Evolutionary conservation across 2,113 vertebrate genomes (phyloP).

Genomic region (Larimichthys crocea): DNA sequence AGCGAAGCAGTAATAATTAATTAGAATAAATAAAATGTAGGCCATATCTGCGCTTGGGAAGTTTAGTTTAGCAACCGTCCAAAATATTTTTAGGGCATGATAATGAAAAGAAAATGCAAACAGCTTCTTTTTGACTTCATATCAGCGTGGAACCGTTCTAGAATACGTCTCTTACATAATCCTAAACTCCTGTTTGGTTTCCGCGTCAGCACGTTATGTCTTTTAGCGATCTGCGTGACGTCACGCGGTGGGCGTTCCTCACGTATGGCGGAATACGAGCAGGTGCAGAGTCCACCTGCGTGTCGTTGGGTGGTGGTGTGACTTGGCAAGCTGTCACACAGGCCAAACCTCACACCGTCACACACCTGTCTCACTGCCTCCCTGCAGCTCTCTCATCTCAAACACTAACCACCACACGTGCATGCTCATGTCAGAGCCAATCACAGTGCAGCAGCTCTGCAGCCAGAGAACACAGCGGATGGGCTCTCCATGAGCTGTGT

Average conservation of each 20-base stretch:
- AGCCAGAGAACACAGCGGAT: conserved; percentile 32
- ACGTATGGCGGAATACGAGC: conserved; percentile 74
- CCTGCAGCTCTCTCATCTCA: conserved; percentile 45
- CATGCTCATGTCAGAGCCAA: conserved; percentile 35
- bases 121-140: too few relatives aligned
- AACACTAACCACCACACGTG: conserved; percentile 42
- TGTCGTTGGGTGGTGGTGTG: conserved; percentile 58
- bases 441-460: conserved; percentile 47
- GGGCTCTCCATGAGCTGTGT: neutral
- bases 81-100: too few relatives aligned
- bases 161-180: neutral
- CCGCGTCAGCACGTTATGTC: neutral
- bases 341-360: conserved; percentile 47
- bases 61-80: neutral
- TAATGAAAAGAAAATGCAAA: neutral
- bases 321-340: conserved; percentile 51
- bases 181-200: neutral
- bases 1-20: too few relatives aligned
- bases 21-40: too few relatives aligned
- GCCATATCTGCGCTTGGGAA: too few relatives aligned
- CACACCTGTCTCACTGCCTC: conserved; percentile 68
- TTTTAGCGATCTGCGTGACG: conserved; percentile 25
- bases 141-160: neutral
- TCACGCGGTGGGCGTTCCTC: conserved; percentile 56
- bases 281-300: conserved; percentile 71